Evolutionary conservation across 35 echinoderm and acorn worm species (phyloP), one percentile per base, ranked within the genome.

Genomic region (Chiridota heheva): DNA sequence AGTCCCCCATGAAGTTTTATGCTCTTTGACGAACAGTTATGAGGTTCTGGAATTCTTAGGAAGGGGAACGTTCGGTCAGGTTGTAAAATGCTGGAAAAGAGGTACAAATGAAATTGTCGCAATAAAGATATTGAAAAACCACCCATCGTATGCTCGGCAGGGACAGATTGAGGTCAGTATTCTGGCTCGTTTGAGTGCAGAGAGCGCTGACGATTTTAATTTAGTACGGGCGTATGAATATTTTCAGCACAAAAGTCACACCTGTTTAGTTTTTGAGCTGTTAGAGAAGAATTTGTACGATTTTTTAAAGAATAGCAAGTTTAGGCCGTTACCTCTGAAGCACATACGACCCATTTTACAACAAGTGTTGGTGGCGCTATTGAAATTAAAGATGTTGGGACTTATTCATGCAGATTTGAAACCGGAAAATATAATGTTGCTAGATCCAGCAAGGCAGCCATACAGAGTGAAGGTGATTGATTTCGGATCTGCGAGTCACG

Each of bases 61-160:
- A 24, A 63, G 95, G 55, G 95, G 95, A 38, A 98, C 95, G 47
- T 98, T 98, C 30, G 95, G 95, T 17, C 95, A 98, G 70, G 95
- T 98, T 10, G 95, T 98, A 36, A 98, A 98, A 72, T 98, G 95
- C 72, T 98, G 95, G 95, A 98, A 98, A 60, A 88, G 95, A 20
- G 95, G 95, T n/a, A 98, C 95, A 4, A 98, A 98, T 44, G 95
- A 98, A 68, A 98, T 98, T 20, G 95, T 98, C 5, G 95, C 95
- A 58, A 98, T 98, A 20, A 98, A 98, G 63, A 98, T 98, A 33
- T 72, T 98, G 27, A 98, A 98, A 61, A 98, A 98, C 69, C 95
- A 98, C 78, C 93, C 93, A 25, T 91, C 88, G 4, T 97, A 91
- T 68, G 95, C 95, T 18, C 72, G 95, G 5, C 95, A 98, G 70